Evolutionary conservation across 1,140 invertebrate species (phyloP), one percentile per base, ranked within the genome.

Genomic region (Physella acuta): DNA sequence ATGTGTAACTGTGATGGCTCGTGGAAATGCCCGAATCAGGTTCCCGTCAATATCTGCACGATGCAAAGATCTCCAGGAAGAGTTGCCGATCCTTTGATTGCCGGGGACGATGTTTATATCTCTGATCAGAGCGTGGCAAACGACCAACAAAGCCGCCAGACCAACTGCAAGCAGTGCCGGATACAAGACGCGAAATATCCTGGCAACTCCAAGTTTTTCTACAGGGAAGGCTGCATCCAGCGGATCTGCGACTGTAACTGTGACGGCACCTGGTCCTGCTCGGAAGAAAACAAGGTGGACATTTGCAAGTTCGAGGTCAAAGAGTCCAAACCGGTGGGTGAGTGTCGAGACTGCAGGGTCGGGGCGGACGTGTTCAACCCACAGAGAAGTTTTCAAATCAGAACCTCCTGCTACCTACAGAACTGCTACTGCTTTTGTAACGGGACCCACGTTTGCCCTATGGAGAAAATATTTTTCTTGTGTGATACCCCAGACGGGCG

Each of bases 391-490:
- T 77, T 77, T 31, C 63, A 76, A 34, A 74, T 71, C 53, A 67
- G 72, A 0, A 37, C 70, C n/a, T 72, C 65, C 20, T 79, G 78
- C 37, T 55, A 62, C 20, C 66, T 71, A 17, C 74, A 68, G 56
- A 75, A 71, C 24, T 79, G 78, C 62, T 71, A 77, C n/a, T 79
- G 78, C 60, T 70, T 70, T 51, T 77, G 75, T 60, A 74, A 79
- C 66, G 78, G 78, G 3, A 71, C 74, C 0, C 74, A 51, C 34
- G 71, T 68, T 8, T 79, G 78, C 51, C 75, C 75, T 3, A 31
- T 71, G 4, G 71, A 75, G 16, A 59, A n/a, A 73, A 79, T 59
- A 66, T 76, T 16, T 79, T 75, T 44, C 44, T 24, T 5, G 11
- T 11, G 44, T 3, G 24, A 3, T 3, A 24, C 24, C 31, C 2